Conservation (phyloP, 2,797 vertebrate species). For the Arctocebus calabarensis region DNA sequence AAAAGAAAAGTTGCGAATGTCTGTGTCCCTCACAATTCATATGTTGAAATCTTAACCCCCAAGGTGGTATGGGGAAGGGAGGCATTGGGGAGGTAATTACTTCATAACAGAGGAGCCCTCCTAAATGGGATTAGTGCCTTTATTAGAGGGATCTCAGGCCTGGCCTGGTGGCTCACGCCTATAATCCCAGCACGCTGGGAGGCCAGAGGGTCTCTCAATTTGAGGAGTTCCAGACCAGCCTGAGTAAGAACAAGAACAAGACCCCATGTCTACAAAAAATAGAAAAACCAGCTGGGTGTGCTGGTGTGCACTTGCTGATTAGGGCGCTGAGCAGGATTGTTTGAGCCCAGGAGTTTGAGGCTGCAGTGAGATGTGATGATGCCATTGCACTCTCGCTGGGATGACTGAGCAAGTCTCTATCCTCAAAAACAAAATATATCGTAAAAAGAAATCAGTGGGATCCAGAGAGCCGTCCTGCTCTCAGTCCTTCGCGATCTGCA, state of each 20-base stretch:
- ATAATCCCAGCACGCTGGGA: background rate
- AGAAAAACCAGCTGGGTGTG: no score
- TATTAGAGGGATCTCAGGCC: background rate
- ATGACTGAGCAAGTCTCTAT: background rate
- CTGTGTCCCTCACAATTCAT: background rate
- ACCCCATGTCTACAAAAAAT: no score
- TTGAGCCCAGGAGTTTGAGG: background rate
- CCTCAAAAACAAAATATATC: background rate
- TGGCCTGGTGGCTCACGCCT: rapidly evolving
- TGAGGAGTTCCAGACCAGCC: no score
- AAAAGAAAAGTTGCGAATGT: background rate
- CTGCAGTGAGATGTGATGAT: background rate
- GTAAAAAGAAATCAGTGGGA: background rate
- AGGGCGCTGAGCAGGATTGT: no score
- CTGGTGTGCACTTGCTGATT: no score
- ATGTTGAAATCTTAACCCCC: background rate
- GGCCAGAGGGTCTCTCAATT: no score
- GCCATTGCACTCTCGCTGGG: background rate
- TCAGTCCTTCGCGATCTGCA: no score
- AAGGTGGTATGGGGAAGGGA: background rate
- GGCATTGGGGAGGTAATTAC: background rate
- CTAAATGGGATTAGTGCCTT: background rate
- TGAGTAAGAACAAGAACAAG: no score
- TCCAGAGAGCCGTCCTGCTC: background rate
- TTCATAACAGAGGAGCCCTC: background rate